Evolutionary conservation across 1,140 invertebrate species (phyloP), one percentile per base, ranked within the genome.

Genomic region (Eubasilissa regina): DNA sequence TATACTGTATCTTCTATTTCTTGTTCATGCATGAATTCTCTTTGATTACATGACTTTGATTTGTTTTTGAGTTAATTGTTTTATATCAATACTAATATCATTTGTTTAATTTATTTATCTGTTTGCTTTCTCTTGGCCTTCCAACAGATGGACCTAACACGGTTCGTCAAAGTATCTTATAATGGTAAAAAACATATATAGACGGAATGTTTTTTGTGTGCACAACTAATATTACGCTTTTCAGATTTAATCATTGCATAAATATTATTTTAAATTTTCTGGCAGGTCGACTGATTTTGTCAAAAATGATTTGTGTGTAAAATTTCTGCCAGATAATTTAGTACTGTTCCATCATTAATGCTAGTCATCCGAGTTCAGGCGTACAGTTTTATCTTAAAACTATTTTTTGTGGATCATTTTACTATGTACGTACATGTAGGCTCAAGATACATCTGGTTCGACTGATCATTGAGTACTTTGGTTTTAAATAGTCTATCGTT

Each of bases 91-190:
- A 80, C 74, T 81, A 78, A 81, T 75, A 66, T 53, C 43, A 77
- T 72, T 79, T 76, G 45, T 81, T 78, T 81, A 47, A 25, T 79
- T 78, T 78, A 68, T 79, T 79, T 81, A 64, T 72, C 58, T 79
- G 48, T 79, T 47, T 75, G 75, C 75, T 82, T 80, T 77, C 85
- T 82, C 86, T 82, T 86, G 85, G 87, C 87, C 88, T 87, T 86
- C 86, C 84, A 84, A 84, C 87, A 89, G 88, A 84, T 89, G 88
- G 88, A 89, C 88, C 84, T 89, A 89, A 87, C 87, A 86, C 84
- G 86, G 88, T 73, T 64, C 66, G 17, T 72, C 44, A 55, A 55
- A 25, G 58, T 62, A 7, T 62, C 4, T 70, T 19, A 51, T 25
- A 21, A 70, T 7, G 47, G 66, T 48, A 51, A 51, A 60, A 48